Evolutionary conservation across 2,113 vertebrate genomes (phyloP).

Genomic region (Chaetodon trifascialis): DNA sequence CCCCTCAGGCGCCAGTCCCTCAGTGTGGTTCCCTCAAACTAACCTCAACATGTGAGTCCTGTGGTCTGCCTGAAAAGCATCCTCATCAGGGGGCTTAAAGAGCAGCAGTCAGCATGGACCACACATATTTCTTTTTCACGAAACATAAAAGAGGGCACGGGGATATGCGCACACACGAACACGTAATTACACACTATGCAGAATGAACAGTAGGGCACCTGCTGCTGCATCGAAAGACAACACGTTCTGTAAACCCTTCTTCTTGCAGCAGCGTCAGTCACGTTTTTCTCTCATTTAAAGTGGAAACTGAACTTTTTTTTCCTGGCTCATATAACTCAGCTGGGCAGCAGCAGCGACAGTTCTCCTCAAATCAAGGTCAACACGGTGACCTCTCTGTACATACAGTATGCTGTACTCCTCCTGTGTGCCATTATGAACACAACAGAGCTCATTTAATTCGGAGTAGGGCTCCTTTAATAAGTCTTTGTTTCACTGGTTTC

Average conservation of each 20-base stretch:
- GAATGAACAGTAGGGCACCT: conserved; percentile 22
- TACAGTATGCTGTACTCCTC: conserved; percentile 12
- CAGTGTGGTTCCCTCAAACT: conserved; percentile 51
- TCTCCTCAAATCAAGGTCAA: conserved; percentile 7
- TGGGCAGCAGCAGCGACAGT: neutral
- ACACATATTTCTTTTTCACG: conserved; percentile 40
- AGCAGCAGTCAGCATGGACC: conserved; percentile 38
- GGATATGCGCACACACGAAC: neutral
- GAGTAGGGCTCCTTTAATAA: conserved; percentile 23
- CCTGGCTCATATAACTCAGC: neutral
- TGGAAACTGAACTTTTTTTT: neutral
- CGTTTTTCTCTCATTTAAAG: neutral
- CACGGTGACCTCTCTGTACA: conserved; percentile 7
- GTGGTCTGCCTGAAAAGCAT: conserved; percentile 60
- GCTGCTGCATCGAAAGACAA: neutral
- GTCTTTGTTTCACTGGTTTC: conserved; percentile 55
- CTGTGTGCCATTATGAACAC: conserved; percentile 28
- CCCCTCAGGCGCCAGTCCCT: conserved; percentile 58
- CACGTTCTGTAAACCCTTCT: neutral
- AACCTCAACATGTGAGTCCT: conserved; percentile 60
- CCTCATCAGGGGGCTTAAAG: conserved; percentile 47
- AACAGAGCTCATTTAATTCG: conserved; percentile 54
- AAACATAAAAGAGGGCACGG: conserved; percentile 20
- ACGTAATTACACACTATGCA: neutral
- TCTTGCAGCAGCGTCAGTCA: neutral